phyloP scores from a whole-genome alignment of 2,113 vertebrate species.

The Ibidorhyncha struthersii region DNA sequence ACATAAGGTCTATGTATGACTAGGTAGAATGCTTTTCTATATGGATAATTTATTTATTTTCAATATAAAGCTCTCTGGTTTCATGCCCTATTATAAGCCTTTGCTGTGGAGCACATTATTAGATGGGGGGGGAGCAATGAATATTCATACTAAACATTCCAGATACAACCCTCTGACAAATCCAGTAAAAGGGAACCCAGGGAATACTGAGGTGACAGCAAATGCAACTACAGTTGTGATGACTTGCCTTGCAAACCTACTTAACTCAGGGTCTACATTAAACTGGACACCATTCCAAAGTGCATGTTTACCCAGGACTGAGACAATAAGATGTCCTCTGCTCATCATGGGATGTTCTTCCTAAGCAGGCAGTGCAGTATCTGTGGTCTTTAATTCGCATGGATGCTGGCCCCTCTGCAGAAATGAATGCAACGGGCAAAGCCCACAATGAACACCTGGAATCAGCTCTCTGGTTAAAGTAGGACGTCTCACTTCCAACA shows the following conservation, averaged over 20 bases:
- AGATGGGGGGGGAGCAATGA: neutral
- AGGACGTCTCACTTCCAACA: neutral
- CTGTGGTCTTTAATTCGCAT: neutral
- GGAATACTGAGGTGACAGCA: neutral
- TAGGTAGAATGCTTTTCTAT: neutral
- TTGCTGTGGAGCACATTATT: neutral
- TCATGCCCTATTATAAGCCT: neutral
- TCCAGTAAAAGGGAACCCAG: neutral
- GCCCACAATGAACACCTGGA: neutral
- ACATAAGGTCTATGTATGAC: neutral
- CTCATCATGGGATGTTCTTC: neutral
- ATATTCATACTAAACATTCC: slow-evolving; percentile 21
- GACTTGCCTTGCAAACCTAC: neutral
- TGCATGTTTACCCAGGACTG: neutral
- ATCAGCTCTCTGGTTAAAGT: neutral
- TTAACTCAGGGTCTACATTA: neutral
- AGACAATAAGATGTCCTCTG: neutral
- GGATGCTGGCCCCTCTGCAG: neutral
- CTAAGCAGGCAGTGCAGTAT: neutral
- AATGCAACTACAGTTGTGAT: neutral
- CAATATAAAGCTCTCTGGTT: neutral
- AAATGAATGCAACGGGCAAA: neutral
- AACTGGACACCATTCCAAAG: neutral
- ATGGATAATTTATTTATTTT: neutral
- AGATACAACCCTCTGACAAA: slow-evolving; percentile 16